Evolutionary conservation across 2,888 invertebrate species (phyloP).

Genomic region (Cryptocephalus moraei): DNA sequence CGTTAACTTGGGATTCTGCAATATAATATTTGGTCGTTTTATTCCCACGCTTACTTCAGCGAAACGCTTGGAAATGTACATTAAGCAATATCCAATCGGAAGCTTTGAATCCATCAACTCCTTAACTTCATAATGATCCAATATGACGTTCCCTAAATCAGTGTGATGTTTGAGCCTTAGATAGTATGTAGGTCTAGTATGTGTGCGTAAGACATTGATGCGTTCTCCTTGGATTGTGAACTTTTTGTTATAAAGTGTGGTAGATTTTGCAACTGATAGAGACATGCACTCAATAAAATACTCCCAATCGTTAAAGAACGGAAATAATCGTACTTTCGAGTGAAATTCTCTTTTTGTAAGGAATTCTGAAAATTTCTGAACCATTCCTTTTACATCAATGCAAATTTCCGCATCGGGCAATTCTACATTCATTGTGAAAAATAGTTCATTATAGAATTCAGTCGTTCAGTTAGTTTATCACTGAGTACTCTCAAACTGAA

Average conservation of each 20-base stretch:
- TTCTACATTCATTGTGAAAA: conserved; percentile 22
- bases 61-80: conserved; percentile 20
- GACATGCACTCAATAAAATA: too few relatives aligned
- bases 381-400: conserved; percentile 21
- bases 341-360: too few relatives aligned
- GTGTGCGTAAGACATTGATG: background rate
- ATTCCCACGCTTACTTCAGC: conserved; percentile 18
- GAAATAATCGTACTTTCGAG: conserved; percentile 22
- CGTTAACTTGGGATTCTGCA: conserved; percentile 18
- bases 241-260: too few relatives aligned
- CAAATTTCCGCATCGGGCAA: conserved; percentile 17
- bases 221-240: too few relatives aligned
- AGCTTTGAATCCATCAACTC: conserved; percentile 11
- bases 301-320: conserved; percentile 18
- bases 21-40: conserved; percentile 14
- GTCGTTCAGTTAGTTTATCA: conserved; percentile 20
- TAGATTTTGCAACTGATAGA: too few relatives aligned
- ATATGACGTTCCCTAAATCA: conserved; percentile 7
- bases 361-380: conserved; percentile 20
- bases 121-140: conserved; percentile 16
- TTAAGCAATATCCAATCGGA: conserved; percentile 20
- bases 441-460: conserved; percentile 27
- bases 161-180: background rate
- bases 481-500: conserved; percentile 22
- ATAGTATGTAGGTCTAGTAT: background rate